Conservation (phyloP, 2,888 invertebrate species). For the Physocephala rufipes region DNA sequence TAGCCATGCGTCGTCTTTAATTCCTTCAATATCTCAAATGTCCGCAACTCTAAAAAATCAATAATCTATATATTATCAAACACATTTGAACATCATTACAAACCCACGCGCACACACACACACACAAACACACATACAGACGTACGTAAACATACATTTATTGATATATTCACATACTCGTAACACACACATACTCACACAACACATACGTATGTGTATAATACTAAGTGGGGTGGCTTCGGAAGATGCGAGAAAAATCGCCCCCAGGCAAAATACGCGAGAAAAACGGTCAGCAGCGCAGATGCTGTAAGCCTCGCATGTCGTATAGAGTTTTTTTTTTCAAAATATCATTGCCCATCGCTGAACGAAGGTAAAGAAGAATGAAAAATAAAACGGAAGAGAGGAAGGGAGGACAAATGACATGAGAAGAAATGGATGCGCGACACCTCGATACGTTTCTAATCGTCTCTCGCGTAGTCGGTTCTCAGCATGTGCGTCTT, state of each 20-base stretch:
- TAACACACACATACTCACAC: too few relatives aligned
- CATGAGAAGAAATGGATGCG: not conserved
- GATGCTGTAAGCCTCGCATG: slow-evolving; percentile 27
- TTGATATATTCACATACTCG: not conserved
- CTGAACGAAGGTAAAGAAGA: not conserved
- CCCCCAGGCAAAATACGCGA: slow-evolving; percentile 34
- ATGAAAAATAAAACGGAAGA: not conserved
- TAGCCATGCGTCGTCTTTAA: slow-evolving; percentile 9
- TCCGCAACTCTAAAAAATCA: slow-evolving; percentile 30
- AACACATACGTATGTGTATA: slow-evolving; percentile 9
- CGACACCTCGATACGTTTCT: not conserved
- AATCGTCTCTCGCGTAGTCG: not conserved
- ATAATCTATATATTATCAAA: slow-evolving; percentile 32
- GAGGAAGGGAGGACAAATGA: not conserved
- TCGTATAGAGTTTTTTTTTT: slow-evolving; percentile 26
- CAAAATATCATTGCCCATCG: not conserved
- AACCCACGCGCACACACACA: slow-evolving; percentile 9
- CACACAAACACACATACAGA: slow-evolving; percentile 1
- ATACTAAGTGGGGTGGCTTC: not conserved
- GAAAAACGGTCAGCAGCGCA: slow-evolving; percentile 22
- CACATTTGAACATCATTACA: slow-evolving; percentile 6
- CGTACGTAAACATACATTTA: not conserved
- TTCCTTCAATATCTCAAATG: not conserved
- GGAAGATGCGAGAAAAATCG: not conserved
- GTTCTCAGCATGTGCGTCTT: slow-evolving; percentile 25